Evolutionary conservation across 2,113 vertebrate species (phyloP).

Genomic region (Vidua chalybeata): DNA sequence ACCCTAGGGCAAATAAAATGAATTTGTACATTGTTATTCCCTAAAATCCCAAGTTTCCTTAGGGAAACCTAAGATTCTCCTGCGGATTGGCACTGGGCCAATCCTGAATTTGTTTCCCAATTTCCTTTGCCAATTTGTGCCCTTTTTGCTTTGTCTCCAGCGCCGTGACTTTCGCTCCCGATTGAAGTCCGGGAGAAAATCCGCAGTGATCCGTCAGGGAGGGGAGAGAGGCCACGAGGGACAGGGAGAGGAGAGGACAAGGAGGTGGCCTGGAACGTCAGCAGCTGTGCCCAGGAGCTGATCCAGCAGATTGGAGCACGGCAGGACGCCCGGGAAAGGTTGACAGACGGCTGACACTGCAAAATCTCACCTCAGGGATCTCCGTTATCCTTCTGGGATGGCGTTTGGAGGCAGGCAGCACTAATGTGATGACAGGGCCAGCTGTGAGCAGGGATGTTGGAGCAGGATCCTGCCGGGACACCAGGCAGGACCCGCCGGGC

Average conservation of each 20-base stretch:
- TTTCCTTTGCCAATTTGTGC: background rate
- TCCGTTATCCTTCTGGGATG: background rate
- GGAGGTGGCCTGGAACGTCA: background rate
- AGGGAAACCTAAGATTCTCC: background rate
- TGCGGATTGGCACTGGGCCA: background rate
- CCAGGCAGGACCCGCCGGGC: background rate
- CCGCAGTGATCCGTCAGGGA: background rate
- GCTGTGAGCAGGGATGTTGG: background rate
- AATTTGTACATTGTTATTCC: background rate
- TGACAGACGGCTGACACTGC: background rate
- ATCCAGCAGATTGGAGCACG: background rate
- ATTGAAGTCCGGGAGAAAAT: background rate
- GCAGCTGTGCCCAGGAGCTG: background rate
- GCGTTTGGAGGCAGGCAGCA: background rate
- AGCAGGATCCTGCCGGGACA: background rate
- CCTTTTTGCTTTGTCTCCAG: background rate
- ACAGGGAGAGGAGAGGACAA: background rate
- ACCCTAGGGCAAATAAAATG: background rate
- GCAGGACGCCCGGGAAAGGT: background rate
- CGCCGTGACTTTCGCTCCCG: fast-evolving
- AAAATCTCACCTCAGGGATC: background rate
- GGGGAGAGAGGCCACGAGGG: background rate
- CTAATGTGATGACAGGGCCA: background rate
- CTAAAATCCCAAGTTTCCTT: background rate
- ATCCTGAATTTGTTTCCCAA: background rate